phyloP scores from a whole-genome alignment of 2,113 vertebrate genomes.

The Lethenteron camtschaticum region DNA sequence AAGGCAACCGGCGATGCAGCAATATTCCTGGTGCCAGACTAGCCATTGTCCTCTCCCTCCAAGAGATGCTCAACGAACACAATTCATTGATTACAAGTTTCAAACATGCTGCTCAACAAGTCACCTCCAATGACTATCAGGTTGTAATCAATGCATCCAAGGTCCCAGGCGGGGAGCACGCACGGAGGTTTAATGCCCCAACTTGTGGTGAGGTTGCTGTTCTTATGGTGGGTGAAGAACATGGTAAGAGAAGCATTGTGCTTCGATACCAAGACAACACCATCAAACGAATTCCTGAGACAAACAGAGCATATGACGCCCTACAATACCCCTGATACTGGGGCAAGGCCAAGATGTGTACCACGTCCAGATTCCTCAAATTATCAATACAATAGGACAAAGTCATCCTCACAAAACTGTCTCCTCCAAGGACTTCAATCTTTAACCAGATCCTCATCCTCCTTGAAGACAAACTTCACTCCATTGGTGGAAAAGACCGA shows the following conservation, averaged over 20 bases:
- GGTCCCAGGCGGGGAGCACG: background rate
- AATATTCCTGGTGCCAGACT: slow-evolving; percentile 1
- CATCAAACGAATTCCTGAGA: background rate
- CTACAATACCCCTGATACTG: slow-evolving; percentile 1
- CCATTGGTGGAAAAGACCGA: too few species aligned
- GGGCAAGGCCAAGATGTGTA: background rate
- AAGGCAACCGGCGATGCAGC: background rate
- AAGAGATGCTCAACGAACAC: background rate
- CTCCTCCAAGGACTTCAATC: background rate
- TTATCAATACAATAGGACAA: background rate
- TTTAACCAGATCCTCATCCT: too few species aligned
- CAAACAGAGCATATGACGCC: background rate
- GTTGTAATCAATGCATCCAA: background rate
- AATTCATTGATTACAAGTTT: background rate
- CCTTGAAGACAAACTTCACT: too few species aligned
- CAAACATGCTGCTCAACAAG: background rate
- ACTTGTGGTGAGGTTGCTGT: background rate
- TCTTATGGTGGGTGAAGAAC: background rate
- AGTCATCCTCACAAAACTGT: background rate
- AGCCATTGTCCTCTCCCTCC: background rate
- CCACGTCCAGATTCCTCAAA: background rate
- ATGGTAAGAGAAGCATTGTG: background rate
- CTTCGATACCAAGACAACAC: background rate
- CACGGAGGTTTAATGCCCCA: background rate
- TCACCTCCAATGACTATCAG: slow-evolving; percentile 1